A percentile compares a stretch with the other conserved stretches of the same genome.
phyloP scores from a whole-genome alignment of 1,140 invertebrate genomes.

The Manduca sexta region DNA sequence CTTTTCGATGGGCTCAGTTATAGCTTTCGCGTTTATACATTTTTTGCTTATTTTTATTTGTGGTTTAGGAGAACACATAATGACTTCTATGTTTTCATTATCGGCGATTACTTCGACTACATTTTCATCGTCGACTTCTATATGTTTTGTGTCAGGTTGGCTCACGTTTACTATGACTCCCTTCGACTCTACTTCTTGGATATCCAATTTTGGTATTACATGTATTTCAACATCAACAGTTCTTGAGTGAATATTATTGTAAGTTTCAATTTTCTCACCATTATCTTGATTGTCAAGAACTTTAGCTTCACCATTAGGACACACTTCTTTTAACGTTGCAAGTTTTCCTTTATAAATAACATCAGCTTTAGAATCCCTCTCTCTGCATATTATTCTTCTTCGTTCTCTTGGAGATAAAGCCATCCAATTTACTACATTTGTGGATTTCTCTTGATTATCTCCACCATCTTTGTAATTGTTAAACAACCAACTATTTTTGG shows the following conservation, averaged over 20 bases:
- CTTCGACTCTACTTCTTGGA: too few relatives aligned
- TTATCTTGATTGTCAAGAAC: neutral
- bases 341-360: neutral
- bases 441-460: conserved; percentile 13
- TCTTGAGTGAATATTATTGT: neutral
- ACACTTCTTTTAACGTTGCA: neutral
- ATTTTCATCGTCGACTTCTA: neutral
- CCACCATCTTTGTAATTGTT: conserved; percentile 3
- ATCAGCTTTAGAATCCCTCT: conserved; percentile 1
- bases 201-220: neutral
- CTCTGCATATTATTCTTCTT: conserved; percentile 7
- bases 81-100: neutral
- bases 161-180: neutral
- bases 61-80: conserved; percentile 7
- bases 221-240: conserved; percentile 8
- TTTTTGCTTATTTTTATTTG: conserved; percentile 14
- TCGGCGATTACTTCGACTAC: neutral
- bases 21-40: conserved; percentile 3
- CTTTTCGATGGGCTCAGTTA: conserved; percentile 30
- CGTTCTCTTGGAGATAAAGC: conserved; percentile 29
- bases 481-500: conserved; percentile 27
- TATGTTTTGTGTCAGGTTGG: neutral
- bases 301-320: neutral
- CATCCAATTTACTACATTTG: conserved; percentile 29
- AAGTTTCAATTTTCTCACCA: neutral